These are phyloP conservation scores for Pammene fasciana DNA, from an alignment of 2,888 invertebrate genomes.

Conservation along the genomic window DNA sequence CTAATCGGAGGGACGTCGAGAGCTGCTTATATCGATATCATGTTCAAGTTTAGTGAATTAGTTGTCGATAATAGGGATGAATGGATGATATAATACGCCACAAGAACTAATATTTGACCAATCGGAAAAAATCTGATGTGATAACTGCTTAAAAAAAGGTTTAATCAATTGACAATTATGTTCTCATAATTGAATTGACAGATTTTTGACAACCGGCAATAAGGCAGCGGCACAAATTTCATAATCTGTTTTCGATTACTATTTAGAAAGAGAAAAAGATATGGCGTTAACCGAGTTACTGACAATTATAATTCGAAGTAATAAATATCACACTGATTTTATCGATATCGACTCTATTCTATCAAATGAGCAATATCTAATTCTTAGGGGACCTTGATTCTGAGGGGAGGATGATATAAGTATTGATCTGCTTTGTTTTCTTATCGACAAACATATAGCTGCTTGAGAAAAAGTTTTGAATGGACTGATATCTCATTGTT, in stretches of 20 bases:
- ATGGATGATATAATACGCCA: neutral
- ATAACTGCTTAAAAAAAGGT: too few species aligned
- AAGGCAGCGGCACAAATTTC: too few species aligned
- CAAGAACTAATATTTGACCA: neutral
- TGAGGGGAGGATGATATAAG: neutral
- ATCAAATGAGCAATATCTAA: neutral
- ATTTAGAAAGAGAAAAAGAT: neutral
- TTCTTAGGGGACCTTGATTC: neutral
- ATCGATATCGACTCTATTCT: constrained; percentile 10
- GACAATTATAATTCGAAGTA: neutral
- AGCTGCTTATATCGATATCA: constrained; percentile 22
- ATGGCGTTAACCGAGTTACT: neutral
- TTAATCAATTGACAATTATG: too few species aligned
- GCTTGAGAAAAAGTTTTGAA: neutral
- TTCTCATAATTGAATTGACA: too few species aligned
- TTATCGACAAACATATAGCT: neutral
- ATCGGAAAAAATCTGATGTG: too few species aligned
- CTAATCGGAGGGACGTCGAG: constrained; percentile 20
- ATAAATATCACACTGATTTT: neutral
- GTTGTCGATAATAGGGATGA: neutral
- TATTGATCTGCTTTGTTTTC: constrained; percentile 7
- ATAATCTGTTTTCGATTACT: neutral
- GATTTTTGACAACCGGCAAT: too few species aligned
- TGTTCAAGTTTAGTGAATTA: neutral
- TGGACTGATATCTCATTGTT: neutral